These are phyloP conservation scores for Drosophila mimetica DNA, from an alignment of 2,888 invertebrate genomes.

Conservation along the genomic window DNA sequence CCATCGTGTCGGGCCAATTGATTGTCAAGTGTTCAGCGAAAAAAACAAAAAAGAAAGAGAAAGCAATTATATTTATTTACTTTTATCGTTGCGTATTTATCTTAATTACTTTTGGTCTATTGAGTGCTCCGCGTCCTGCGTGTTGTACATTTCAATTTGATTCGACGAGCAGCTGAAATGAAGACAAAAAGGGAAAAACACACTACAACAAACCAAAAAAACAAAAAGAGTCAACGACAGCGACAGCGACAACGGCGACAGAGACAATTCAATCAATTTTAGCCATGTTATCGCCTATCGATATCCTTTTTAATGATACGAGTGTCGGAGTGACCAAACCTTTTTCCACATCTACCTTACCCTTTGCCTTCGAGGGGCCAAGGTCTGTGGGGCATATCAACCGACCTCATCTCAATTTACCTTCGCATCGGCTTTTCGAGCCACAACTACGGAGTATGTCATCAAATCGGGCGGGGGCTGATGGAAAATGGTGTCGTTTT, in stretches of 20 bases:
- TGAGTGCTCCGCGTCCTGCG: slow-evolving; percentile 56
- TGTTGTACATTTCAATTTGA: slow-evolving; percentile 72
- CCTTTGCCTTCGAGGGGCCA: slow-evolving; percentile 53
- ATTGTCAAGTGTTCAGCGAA: slow-evolving; percentile 62
- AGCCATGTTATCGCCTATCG: slow-evolving; percentile 69
- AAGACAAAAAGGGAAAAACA: slow-evolving; percentile 20
- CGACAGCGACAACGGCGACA: slow-evolving; percentile 47
- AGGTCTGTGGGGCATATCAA: slow-evolving; percentile 24
- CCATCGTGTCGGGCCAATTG: slow-evolving; percentile 51
- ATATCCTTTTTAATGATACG: slow-evolving; percentile 77
- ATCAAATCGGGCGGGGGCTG: slow-evolving; percentile 51
- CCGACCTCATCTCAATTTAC: slow-evolving; percentile 48
- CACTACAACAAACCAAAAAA: slow-evolving; percentile 37
- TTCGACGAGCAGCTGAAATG: slow-evolving; percentile 61
- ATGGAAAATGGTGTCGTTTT: slow-evolving; percentile 73
- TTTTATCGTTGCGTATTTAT: slow-evolving; percentile 76
- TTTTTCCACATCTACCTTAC: slow-evolving; percentile 50
- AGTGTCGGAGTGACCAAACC: slow-evolving; percentile 62
- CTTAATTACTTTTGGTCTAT: slow-evolving; percentile 76
- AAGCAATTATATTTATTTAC: slow-evolving; percentile 78
- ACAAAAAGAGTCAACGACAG: slow-evolving; percentile 36
- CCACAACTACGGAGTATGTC: slow-evolving; percentile 71
- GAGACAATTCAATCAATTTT: slow-evolving; percentile 76
- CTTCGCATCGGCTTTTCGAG: slow-evolving; percentile 16
- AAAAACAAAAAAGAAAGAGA: slow-evolving; percentile 15